Conservation (phyloP, 2,888 invertebrate genomes). For the Troides oblongomaculatus region DNA sequence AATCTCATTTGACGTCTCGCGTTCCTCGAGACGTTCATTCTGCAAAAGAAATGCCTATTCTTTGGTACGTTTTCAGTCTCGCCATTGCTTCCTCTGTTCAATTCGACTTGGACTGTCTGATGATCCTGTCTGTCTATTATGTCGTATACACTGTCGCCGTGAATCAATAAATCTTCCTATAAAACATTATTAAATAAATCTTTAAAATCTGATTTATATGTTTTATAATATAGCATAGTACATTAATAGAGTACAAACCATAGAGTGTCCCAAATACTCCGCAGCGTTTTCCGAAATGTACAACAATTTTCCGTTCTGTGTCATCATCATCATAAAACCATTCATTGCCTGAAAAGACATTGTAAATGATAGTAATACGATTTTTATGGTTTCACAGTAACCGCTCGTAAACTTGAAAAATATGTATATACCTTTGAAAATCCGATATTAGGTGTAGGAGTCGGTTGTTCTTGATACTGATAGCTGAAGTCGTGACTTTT, state of each 20-base stretch:
- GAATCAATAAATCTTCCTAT: conserved; percentile 98
- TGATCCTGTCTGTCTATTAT: conserved; percentile 99
- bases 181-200: conserved; percentile 40
- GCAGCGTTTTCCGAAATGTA: conserved; percentile 99
- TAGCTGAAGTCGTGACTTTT: conserved; percentile 87
- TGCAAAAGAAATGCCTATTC: conserved; percentile 94
- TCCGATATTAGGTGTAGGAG: conserved; percentile 91
- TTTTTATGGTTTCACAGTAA: conserved; percentile 49
- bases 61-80: conserved; percentile 80
- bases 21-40: conserved; percentile 99
- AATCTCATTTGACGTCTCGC: conserved; percentile 98
- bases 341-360: conserved; percentile 92
- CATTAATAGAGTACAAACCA: conserved; percentile 82
- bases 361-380: conserved; percentile 47
- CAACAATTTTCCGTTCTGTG: conserved; percentile 97
- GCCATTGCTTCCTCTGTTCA: conserved; percentile 82
- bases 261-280: conserved; percentile 98
- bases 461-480: conserved; percentile 84
- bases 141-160: conserved; percentile 99
- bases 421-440: conserved; percentile 90
- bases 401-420: conserved; percentile 56
- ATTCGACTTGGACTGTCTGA: conserved; percentile 95
- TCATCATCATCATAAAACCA: conserved; percentile 99
- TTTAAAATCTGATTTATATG: background rate
- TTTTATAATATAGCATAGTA: background rate